These are phyloP conservation scores for Semnopithecus entellus DNA, from an alignment of 2,113 vertebrate genomes.

Conservation along the genomic window DNA sequence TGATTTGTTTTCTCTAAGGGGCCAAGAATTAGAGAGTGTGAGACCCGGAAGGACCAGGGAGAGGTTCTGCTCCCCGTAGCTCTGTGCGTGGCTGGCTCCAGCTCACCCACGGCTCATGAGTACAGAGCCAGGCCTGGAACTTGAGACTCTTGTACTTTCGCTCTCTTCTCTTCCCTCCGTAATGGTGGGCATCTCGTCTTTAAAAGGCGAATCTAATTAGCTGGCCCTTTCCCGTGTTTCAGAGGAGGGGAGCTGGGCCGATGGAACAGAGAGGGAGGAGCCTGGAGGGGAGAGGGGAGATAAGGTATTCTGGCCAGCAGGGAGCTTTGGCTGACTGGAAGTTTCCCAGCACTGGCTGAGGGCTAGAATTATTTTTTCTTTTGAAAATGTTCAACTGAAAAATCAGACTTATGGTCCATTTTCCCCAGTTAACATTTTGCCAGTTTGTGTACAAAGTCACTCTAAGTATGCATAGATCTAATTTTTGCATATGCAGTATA, in stretches of 20 bases:
- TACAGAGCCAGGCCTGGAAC: not conserved
- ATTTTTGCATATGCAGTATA: not conserved
- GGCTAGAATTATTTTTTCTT: not conserved
- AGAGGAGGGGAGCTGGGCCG: not conserved
- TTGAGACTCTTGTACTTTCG: not conserved
- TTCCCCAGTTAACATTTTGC: not conserved
- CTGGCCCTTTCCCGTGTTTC: not conserved
- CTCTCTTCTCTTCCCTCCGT: not conserved
- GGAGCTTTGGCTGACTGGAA: not conserved
- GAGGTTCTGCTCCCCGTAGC: not conserved
- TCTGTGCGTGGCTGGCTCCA: not conserved
- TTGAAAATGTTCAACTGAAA: not conserved
- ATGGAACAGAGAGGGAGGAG: not conserved
- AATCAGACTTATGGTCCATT: not conserved
- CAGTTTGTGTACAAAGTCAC: not conserved
- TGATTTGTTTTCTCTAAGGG: not conserved
- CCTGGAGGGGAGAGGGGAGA: not conserved
- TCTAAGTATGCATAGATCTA: not conserved
- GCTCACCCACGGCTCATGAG: accelerated
- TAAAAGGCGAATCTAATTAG: not conserved
- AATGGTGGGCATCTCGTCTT: not conserved
- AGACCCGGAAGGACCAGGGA: not conserved
- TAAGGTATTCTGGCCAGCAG: not conserved
- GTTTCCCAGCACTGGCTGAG: not conserved
- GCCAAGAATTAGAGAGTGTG: not conserved